Percentiles rank a stretch among this genome's conserved stretches.
These are phyloP conservation scores for Moxostoma hubbsi DNA, from an alignment of 2,797 vertebrate species.

Conservation along the genomic window DNA sequence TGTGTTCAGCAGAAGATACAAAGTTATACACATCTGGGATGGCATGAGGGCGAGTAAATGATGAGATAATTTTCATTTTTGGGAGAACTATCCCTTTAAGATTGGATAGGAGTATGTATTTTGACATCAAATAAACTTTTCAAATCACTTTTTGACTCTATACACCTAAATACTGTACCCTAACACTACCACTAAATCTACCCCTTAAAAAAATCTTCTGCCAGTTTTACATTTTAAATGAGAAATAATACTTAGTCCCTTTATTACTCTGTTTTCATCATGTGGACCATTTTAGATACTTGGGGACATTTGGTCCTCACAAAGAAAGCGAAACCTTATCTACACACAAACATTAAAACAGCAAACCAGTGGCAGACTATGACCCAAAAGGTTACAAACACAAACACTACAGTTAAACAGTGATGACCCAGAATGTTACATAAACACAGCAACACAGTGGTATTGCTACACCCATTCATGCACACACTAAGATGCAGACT, in stretches of 20 bases:
- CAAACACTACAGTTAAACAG: constrained; percentile 26
- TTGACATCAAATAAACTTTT: too few relatives aligned
- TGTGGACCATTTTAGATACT: not conserved
- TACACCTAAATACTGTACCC: too few relatives aligned
- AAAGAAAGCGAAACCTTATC: constrained; percentile 2
- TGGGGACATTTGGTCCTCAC: constrained; percentile 5
- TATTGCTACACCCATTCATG: constrained; percentile 10
- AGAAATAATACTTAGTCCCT: not conserved
- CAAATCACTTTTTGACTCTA: too few relatives aligned
- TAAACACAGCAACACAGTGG: not conserved
- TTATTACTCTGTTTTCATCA: constrained; percentile 18
- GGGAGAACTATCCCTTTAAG: too few relatives aligned
- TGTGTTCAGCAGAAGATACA: too few relatives aligned
- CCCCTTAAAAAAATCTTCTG: not conserved
- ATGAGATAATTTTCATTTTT: too few relatives aligned
- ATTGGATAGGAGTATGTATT: too few relatives aligned
- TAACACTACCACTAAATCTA: not conserved
- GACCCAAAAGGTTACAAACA: constrained; percentile 48
- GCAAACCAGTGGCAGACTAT: constrained; percentile 32
- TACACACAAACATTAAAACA: constrained; percentile 26
- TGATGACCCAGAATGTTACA: constrained; percentile 4
- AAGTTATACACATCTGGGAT: too few relatives aligned
- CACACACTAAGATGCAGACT: not conserved
- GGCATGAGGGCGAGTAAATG: too few relatives aligned
- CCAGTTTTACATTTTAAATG: constrained; percentile 39